Evolutionary conservation across 2,888 invertebrate species (phyloP).

Genomic region (Slavum lentiscoides): DNA sequence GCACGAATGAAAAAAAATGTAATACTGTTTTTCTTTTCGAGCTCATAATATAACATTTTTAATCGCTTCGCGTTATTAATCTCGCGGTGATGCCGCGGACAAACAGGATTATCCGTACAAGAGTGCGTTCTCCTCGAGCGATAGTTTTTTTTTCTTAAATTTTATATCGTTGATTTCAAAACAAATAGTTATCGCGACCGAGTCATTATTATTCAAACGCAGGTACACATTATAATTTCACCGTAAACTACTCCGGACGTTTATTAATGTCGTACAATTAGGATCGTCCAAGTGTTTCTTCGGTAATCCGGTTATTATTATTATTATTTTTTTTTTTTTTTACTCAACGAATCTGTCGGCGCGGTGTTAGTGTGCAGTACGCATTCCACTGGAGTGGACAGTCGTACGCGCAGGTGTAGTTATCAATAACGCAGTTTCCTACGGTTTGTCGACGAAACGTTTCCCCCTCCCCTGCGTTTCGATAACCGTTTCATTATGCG

Average conservation of each 20-base stretch:
- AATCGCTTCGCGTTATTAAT: too few species aligned
- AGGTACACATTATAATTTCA: conserved; percentile 8
- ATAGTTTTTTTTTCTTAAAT: neutral
- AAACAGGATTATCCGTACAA: too few species aligned
- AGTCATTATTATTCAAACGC: neutral
- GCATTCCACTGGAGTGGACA: neutral
- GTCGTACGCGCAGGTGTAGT: conserved; percentile 29
- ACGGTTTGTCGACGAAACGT: conserved; percentile 20
- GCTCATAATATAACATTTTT: too few species aligned
- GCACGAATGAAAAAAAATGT: too few species aligned
- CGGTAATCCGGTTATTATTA: conserved; percentile 27
- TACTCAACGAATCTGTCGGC: neutral
- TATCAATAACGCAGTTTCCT: too few species aligned
- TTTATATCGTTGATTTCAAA: conserved; percentile 28
- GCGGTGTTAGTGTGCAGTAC: too few species aligned
- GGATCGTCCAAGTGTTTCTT: conserved; percentile 12
- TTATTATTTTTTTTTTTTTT: too few species aligned
- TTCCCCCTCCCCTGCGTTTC: neutral
- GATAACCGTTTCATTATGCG: conserved; percentile 11
- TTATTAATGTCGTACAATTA: conserved; percentile 40
- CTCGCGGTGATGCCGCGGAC: too few species aligned
- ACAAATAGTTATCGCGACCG: conserved; percentile 18
- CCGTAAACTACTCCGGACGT: conserved; percentile 30
- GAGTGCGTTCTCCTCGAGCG: too few species aligned
- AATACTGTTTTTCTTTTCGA: too few species aligned